Percentiles rank a stretch among this genome's conserved stretches.
Conservation (phyloP, 2,888 invertebrate genomes). For the Atrina japonica region DNA sequence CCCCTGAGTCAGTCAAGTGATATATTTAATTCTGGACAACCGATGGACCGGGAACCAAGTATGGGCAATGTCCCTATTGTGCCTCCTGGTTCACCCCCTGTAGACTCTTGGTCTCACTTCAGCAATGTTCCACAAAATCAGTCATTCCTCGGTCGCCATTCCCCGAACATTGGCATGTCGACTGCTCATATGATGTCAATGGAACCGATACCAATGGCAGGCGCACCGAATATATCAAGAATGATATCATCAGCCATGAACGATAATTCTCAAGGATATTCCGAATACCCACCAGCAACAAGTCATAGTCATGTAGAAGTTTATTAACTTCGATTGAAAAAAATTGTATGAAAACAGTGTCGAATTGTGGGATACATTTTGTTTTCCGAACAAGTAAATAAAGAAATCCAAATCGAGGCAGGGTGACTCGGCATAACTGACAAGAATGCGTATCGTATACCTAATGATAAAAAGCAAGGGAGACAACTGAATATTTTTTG, state of each 20-base stretch:
- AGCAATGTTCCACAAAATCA: constrained; percentile 58
- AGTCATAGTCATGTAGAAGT: constrained; percentile 77
- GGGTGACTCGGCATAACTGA: no score
- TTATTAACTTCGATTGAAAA: constrained; percentile 56
- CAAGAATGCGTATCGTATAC: no score
- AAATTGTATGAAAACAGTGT: no score
- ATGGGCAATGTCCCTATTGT: constrained; percentile 75
- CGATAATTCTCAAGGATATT: constrained; percentile 67
- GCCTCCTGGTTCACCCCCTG: constrained; percentile 73
- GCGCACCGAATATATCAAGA: constrained; percentile 55
- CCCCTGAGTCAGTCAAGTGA: constrained; percentile 68
- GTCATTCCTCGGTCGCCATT: constrained; percentile 71
- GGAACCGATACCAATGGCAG: constrained; percentile 67
- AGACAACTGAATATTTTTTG: no score
- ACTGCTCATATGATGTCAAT: constrained; percentile 69
- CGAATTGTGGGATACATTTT: no score
- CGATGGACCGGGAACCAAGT: constrained; percentile 74
- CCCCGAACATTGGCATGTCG: constrained; percentile 67
- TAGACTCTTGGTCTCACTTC: constrained; percentile 69
- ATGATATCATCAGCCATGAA: constrained; percentile 69
- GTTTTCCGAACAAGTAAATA: no score
- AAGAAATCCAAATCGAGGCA: no score
- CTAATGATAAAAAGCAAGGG: no score
- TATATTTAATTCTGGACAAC: constrained; percentile 66
- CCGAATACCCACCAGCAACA: constrained; percentile 72